These are phyloP conservation scores for Prinia subflava DNA, from an alignment of 2,113 vertebrate genomes.

Conservation along the genomic window DNA sequence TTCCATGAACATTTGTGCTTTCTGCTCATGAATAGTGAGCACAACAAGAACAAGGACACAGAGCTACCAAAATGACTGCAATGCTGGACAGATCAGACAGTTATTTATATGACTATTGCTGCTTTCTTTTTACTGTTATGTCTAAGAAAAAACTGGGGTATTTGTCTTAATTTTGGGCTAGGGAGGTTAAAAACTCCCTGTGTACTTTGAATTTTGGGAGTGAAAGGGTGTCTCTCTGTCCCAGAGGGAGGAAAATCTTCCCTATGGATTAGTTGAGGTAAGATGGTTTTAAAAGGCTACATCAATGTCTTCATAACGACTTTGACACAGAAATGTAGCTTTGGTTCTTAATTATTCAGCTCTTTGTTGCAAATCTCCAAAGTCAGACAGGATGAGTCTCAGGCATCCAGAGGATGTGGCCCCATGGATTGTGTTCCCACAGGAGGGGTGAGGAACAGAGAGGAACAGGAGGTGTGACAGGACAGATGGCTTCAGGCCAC, in stretches of 20 bases:
- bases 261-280: background rate
- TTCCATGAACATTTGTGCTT: constrained; percentile 36
- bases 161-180: background rate
- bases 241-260: background rate
- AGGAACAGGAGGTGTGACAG: background rate
- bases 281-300: background rate
- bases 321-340: constrained; percentile 24
- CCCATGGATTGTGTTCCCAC: background rate
- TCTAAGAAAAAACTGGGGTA: background rate
- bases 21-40: constrained; percentile 5
- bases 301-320: background rate
- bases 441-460: background rate
- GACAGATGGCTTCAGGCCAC: background rate
- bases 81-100: background rate
- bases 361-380: background rate
- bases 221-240: background rate
- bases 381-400: background rate
- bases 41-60: background rate
- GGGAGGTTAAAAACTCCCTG: background rate
- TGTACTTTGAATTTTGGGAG: background rate
- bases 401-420: background rate
- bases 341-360: constrained; percentile 7
- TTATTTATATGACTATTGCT: background rate
- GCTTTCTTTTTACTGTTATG: background rate
- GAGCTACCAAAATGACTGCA: background rate